Evolutionary conservation across 2,797 vertebrate genomes (phyloP), one percentile per base, ranked within the genome.

Genomic region (Acanthornis magna): DNA sequence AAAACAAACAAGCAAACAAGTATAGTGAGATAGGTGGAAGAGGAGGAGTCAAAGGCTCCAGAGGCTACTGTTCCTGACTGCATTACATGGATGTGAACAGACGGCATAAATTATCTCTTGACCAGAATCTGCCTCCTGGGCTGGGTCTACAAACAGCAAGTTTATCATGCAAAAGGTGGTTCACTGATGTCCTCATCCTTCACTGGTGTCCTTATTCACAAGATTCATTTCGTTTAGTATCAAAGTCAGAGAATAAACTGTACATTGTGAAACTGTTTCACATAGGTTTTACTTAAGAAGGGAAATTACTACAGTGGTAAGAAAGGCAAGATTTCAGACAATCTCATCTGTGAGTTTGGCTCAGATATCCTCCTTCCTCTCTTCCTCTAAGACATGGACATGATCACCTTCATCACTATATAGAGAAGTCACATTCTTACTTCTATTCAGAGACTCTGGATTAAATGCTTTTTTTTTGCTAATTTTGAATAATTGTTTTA

Each of bases 401-500:
- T 36, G 8, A 38, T 60, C 8, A 74, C 26, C 20, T 63, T 57
- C 25, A 58, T 55, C 14, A 53, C 27, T 30, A 2, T 27, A 11
- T 1, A 38, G 23, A 66, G 13, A 86, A 61, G 13, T 70, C 6
- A 0, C 27, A 32, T 34, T 0, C 8, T 12, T 53, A 12, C 1
- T 43, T 81, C 30, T 42, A 23, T 51, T 58, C 27, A 62, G 19
- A 45, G 7, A 43, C 30, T 66, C 13, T 29, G 55, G 10, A 3
- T 45, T 60, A 82, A 79, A 75, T 32, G 17, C 58, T 42, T 32
- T 54, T 67, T 43, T 75, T 21, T 18, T 66, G 11, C 8, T 40
- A 8, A 34, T 76, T 95, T 79, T 2, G 3, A 14, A 47, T 30
- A 58, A 47, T 27, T 73, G 2, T 47, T 4, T 73, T 68, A 53